A percentile compares a stretch with the other conserved stretches of the same genome.
Evolutionary conservation across 2,797 vertebrate species (phyloP).

Genomic region (Falco peregrinus): DNA sequence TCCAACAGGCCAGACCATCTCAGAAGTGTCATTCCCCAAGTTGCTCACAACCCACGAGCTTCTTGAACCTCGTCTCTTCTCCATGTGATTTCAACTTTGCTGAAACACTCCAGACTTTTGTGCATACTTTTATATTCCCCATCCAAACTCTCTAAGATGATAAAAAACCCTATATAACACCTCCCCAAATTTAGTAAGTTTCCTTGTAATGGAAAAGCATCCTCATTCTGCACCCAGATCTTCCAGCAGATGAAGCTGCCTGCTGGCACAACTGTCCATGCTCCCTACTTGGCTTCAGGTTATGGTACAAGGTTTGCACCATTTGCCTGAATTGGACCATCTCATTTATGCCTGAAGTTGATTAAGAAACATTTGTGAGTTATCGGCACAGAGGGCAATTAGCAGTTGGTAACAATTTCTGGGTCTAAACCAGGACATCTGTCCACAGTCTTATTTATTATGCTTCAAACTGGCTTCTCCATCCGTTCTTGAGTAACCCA

Average conservation of each 20-base stretch:
- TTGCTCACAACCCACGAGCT: neutral
- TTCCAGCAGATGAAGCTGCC: neutral
- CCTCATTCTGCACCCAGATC: neutral
- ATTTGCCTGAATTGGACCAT: neutral
- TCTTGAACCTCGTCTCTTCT: neutral
- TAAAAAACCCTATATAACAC: accelerated
- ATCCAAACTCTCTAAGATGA: neutral
- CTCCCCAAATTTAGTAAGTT: neutral
- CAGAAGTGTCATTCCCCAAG: neutral
- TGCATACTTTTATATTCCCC: neutral
- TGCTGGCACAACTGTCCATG: neutral
- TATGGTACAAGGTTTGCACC: neutral
- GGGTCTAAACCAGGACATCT: neutral
- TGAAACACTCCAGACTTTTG: neutral
- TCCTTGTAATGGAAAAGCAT: neutral
- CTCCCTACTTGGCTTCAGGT: neutral
- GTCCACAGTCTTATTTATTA: neutral
- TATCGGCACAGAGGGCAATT: neutral
- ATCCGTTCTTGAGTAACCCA: neutral
- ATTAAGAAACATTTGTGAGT: neutral
- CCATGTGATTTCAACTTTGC: neutral
- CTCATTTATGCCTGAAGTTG: neutral
- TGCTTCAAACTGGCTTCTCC: neutral
- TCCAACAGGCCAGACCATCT: neutral
- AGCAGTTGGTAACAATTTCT: neutral